Percentiles rank a stretch among this genome's conserved stretches.
These are phyloP conservation scores for Misgurnus mizolepis DNA, from an alignment of 2,113 vertebrate species.

Conservation along the genomic window DNA sequence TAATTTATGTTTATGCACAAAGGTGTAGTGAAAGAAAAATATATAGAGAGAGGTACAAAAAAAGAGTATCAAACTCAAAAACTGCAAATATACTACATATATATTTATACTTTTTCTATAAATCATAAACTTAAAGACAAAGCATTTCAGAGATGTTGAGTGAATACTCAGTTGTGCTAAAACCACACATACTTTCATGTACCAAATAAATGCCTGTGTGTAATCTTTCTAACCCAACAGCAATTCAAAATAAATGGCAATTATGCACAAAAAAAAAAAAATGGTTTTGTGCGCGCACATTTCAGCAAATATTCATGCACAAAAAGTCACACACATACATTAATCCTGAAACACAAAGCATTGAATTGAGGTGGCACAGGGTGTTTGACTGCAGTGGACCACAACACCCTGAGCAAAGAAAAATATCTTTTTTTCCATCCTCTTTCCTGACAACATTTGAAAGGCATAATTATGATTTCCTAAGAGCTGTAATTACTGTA, in stretches of 20 bases:
- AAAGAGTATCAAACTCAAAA: no score
- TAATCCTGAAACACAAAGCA: conserved; percentile 36
- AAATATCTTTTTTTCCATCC: not conserved
- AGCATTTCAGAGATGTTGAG: no score
- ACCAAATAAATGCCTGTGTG: conserved; percentile 48
- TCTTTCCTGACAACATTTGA: conserved; percentile 48
- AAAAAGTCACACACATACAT: conserved; percentile 11
- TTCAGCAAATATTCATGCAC: conserved; percentile 22
- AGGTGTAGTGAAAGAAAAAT: no score
- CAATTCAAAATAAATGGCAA: conserved; percentile 15
- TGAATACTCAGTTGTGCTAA: not conserved
- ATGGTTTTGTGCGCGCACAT: conserved; percentile 29
- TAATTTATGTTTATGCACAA: no score
- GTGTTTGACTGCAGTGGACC: conserved; percentile 35
- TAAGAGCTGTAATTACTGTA: conserved; percentile 47
- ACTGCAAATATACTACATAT: no score
- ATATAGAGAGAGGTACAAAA: no score
- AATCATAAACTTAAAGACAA: no score
- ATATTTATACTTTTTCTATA: no score
- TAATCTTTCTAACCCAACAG: not conserved
- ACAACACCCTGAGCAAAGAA: conserved; percentile 36
- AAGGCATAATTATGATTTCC: conserved; percentile 53
- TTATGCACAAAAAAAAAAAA: not conserved
- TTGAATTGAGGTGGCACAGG: conserved; percentile 37
- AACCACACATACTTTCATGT: conserved; percentile 42